Percentiles rank a stretch among this genome's conserved stretches.
Conservation (phyloP, 2,888 invertebrate genomes). For the Galerucella calmariensis region DNA sequence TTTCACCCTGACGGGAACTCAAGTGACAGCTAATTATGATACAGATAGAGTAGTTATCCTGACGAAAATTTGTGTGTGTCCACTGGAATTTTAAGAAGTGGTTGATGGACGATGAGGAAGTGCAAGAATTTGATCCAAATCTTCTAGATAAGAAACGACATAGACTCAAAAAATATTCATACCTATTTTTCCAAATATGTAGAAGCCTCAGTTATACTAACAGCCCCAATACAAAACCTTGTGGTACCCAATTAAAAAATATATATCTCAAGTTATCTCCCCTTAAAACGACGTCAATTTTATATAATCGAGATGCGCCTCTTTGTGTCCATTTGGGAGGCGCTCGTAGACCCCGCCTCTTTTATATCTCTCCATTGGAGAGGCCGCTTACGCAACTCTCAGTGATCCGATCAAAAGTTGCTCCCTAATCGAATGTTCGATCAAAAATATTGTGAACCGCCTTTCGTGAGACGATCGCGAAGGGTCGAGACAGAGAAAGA, state of each 20-base stretch:
- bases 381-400: conserved; percentile 28
- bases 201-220: too few relatives aligned
- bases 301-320: conserved; percentile 39
- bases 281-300: background rate
- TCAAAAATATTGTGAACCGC: conserved; percentile 15
- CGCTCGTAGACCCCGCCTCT: conserved; percentile 31
- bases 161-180: too few relatives aligned
- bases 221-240: background rate
- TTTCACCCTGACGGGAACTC: too few relatives aligned
- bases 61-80: too few relatives aligned
- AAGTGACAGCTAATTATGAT: too few relatives aligned
- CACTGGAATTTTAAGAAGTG: too few relatives aligned
- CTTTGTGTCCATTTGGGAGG: conserved; percentile 57
- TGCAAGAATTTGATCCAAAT: too few relatives aligned
- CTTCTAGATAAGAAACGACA: too few relatives aligned
- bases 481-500: background rate
- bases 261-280: background rate
- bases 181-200: too few relatives aligned
- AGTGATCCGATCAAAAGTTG: conserved; percentile 28
- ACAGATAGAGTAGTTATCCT: too few relatives aligned
- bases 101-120: too few relatives aligned
- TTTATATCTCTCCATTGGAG: conserved; percentile 39
- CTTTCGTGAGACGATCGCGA: background rate
- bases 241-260: background rate
- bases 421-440: conserved; percentile 34